These are phyloP conservation scores for Vidua chalybeata DNA, from an alignment of 2,113 vertebrate genomes.

Conservation along the genomic window DNA sequence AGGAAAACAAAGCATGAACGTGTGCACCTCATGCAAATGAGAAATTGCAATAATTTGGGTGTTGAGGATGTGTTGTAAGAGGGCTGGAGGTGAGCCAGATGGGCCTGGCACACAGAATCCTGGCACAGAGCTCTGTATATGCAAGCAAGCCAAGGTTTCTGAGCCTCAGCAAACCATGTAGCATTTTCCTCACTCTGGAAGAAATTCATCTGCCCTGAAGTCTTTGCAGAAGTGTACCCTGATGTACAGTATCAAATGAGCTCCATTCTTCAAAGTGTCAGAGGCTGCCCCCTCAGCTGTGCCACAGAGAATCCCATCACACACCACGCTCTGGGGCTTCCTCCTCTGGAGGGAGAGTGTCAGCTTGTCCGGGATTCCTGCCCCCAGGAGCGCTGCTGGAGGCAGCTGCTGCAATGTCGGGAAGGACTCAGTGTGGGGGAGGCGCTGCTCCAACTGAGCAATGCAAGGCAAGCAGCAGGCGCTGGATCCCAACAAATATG, in stretches of 20 bases:
- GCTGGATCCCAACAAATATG: not conserved
- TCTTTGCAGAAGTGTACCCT: not conserved
- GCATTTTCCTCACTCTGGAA: not conserved
- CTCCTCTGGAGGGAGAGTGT: not conserved
- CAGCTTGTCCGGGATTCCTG: not conserved
- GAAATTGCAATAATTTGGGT: not conserved
- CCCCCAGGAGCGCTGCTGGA: not conserved
- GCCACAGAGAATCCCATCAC: not conserved
- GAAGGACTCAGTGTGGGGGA: not conserved
- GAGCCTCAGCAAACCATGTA: not conserved
- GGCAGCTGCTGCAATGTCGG: not conserved
- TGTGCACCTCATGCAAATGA: not conserved
- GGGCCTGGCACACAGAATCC: not conserved
- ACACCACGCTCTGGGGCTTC: not conserved
- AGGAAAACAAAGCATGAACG: not conserved
- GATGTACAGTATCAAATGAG: not conserved
- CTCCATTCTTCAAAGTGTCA: not conserved
- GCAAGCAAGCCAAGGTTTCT: not conserved
- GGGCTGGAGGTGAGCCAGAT: not conserved
- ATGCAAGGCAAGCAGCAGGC: slow-evolving; percentile 25
- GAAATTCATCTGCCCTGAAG: not conserved
- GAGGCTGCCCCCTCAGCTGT: not conserved
- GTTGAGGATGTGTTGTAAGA: not conserved
- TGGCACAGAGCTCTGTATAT: not conserved
- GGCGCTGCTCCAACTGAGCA: slow-evolving; percentile 5